Evolutionary conservation across 2,113 vertebrate species (phyloP), one percentile per base, ranked within the genome.

Genomic region (Cavia aperea): DNA sequence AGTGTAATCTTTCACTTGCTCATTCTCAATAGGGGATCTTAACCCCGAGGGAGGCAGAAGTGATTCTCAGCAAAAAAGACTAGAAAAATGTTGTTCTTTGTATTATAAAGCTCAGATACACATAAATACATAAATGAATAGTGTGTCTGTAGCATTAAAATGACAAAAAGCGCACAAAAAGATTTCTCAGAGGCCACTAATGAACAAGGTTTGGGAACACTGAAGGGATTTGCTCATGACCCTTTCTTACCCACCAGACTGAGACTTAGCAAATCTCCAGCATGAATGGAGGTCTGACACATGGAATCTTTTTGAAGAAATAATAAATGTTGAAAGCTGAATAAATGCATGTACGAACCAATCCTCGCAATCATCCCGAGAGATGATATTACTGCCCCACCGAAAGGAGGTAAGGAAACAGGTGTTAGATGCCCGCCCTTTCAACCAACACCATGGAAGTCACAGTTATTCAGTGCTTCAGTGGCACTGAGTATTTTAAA

Each of bases 301-400:
- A n/a, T 9, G 21, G 16, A 86, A 49, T 54, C 65, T 39, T 90
- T n/a, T 51, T 68, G 19, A 93, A 68, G 85, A 86, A 81, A 54
- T 49, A 51, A 24, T 70, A 49, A 49, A 33, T 79, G 29, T 85
- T 93, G 70, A 89, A 94, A 93, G 62, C 77, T 78, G 54, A 86
- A 68, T 54, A 62, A 10, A 72, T 18, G 2, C 2, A 29, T 26
- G 15, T 13, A 73, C 56, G 58, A 82, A 49, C 11, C 16, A 93
- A 79, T 63, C 65, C 31, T 65, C 39, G 29, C 1, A 9, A 2
- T 39, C 54, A 73, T 54, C 21, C 36, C 4, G 11, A 12, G 54
- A 13, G 19, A 24, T 26, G 31, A 2, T 49, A 68, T 43, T 56
- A 39, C 39, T 72, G 26, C 49, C 26, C 3, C 21, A 54, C 0